Evolutionary conservation across 2,888 invertebrate genomes (phyloP).

Genomic region (Cacoxenus indagator): DNA sequence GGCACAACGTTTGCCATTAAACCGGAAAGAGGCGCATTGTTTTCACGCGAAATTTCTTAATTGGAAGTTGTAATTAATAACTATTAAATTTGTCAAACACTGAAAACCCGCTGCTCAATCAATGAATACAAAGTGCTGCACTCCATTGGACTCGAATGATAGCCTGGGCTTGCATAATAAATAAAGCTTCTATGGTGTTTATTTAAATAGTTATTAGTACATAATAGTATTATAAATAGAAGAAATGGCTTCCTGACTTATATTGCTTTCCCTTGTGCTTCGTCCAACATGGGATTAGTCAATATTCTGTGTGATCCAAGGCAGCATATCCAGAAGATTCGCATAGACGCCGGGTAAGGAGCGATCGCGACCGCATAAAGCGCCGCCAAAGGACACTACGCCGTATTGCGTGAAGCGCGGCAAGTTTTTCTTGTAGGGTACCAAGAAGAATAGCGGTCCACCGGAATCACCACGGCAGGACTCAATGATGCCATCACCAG

Average conservation of each 20-base stretch:
- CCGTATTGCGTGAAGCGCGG: conserved; percentile 70
- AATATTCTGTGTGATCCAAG: conserved; percentile 72
- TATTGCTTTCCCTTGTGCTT: neutral
- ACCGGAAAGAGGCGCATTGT: neutral
- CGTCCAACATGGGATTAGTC: conserved; percentile 39
- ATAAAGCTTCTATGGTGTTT: neutral
- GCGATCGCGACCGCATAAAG: conserved; percentile 71
- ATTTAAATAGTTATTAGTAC: neutral
- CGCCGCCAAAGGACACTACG: conserved; percentile 76
- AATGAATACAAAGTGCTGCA: too few species aligned
- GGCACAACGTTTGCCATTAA: neutral
- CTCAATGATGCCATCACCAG: conserved; percentile 43
- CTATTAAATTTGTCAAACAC: neutral
- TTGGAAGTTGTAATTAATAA: neutral
- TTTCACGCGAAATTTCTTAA: neutral
- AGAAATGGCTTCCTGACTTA: neutral
- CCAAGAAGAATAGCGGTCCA: conserved; percentile 54
- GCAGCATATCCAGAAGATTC: conserved; percentile 72
- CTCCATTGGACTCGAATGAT: neutral
- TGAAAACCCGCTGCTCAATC: neutral
- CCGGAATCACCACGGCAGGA: conserved; percentile 63
- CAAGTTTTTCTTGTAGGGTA: conserved; percentile 35
- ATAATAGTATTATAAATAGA: neutral
- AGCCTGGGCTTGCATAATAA: neutral
- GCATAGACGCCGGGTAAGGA: conserved; percentile 74